Conservation (phyloP, 2,888 invertebrate genomes). For the Acleris laterana region DNA sequence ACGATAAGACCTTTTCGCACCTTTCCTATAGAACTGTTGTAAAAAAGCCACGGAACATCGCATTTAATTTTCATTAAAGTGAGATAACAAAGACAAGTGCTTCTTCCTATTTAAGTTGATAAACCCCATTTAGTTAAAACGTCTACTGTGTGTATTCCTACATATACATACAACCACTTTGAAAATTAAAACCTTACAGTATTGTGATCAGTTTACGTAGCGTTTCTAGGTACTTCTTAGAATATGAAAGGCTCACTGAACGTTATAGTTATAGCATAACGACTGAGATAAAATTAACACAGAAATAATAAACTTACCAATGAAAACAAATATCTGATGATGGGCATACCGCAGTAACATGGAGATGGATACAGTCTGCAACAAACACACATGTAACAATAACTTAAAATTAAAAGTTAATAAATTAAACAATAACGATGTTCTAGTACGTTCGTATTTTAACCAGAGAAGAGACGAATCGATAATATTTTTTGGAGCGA, state of each 20-base stretch:
- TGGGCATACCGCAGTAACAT: slow-evolving; percentile 99
- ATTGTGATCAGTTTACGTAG: neutral
- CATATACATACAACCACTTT: too few relatives aligned
- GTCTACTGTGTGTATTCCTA: too few relatives aligned
- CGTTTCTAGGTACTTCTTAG: neutral
- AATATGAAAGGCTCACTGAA: neutral
- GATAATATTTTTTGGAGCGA: too few relatives aligned
- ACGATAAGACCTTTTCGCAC: slow-evolving; percentile 1
- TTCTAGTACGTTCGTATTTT: too few relatives aligned
- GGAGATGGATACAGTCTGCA: slow-evolving; percentile 98
- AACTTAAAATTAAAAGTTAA: too few relatives aligned
- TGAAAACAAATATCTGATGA: slow-evolving; percentile 99
- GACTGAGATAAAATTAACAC: neutral
- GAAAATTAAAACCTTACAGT: neutral
- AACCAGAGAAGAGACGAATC: too few relatives aligned
- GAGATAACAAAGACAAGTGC: too few relatives aligned
- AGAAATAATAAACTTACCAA: slow-evolving; percentile 88
- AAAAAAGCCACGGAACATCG: too few relatives aligned
- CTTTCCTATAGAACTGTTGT: neutral
- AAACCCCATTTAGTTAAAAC: too few relatives aligned
- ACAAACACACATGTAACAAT: slow-evolving; percentile 55
- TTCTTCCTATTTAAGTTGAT: too few relatives aligned
- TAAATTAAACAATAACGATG: too few relatives aligned
- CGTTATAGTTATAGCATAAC: neutral
- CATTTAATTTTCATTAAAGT: too few relatives aligned